A percentile compares a stretch with the other conserved stretches of the same genome.
Conservation (phyloP, 35 echinoderm and acorn worm species). For the Apostichopus californicus region DNA sequence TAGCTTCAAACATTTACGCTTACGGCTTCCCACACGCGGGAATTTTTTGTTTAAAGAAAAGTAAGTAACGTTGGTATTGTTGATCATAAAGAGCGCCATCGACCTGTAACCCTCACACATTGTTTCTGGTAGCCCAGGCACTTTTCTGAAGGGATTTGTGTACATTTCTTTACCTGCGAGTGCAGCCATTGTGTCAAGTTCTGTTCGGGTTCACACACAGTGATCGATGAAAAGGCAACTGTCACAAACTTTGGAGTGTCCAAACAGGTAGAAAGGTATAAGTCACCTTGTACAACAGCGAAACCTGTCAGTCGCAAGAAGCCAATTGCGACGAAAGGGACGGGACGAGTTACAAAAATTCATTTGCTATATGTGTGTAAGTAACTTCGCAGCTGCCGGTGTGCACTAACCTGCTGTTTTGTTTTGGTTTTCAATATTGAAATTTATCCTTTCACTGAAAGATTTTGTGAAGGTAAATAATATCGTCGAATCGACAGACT, state of each 20-base stretch:
- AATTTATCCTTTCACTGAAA: too few species aligned
- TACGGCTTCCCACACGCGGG: too few species aligned
- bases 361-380: too few species aligned
- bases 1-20: too few species aligned
- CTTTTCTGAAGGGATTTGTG: background rate
- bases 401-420: too few species aligned
- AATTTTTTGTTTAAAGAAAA: too few species aligned
- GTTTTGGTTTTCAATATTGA: too few species aligned
- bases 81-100: background rate
- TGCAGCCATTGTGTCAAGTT: conserved; percentile 32
- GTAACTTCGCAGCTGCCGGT: too few species aligned
- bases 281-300: background rate
- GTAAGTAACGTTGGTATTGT: too few species aligned
- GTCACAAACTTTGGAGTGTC: conserved; percentile 17
- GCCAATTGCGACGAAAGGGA: background rate
- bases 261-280: conserved; percentile 1
- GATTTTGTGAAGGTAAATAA: too few species aligned
- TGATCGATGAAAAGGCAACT: conserved; percentile 20
- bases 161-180: background rate
- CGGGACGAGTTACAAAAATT: background rate
- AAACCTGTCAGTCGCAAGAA: background rate
- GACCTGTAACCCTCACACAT: background rate
- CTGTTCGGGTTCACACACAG: conserved; percentile 26
- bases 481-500: too few species aligned
- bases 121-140: background rate